A percentile compares a stretch with the other conserved stretches of the same genome.
Conservation (phyloP, 2,888 invertebrate genomes). For the Apoderus coryli region DNA sequence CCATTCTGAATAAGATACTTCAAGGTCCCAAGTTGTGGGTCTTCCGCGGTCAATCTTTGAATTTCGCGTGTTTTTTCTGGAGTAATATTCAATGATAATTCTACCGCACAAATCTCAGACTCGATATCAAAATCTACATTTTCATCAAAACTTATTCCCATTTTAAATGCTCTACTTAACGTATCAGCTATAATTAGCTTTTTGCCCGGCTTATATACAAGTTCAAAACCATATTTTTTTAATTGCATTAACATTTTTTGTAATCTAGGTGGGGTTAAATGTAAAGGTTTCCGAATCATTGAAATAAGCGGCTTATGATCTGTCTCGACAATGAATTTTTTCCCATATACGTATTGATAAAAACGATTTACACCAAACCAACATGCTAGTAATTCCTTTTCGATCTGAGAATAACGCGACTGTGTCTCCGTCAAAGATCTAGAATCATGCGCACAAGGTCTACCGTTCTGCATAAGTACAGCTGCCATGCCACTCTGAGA, state of each 20-base stretch:
- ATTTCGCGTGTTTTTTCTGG: slow-evolving; percentile 4
- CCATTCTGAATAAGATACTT: slow-evolving; percentile 6
- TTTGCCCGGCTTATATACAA: slow-evolving; percentile 15
- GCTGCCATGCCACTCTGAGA: slow-evolving; percentile 24
- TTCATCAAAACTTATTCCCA: slow-evolving; percentile 4
- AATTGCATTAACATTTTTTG: no score
- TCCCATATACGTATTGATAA: slow-evolving; percentile 2
- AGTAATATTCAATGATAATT: neutral
- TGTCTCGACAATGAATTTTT: slow-evolving; percentile 3
- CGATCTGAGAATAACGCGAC: slow-evolving; percentile 24
- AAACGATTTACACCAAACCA: slow-evolving; percentile 16
- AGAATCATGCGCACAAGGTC: slow-evolving; percentile 24
- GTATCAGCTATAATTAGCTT: slow-evolving; percentile 12
- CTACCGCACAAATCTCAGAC: slow-evolving; percentile 3
- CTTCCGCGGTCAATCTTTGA: slow-evolving; percentile 4
- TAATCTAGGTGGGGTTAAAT: neutral
- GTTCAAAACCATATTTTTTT: slow-evolving; percentile 14
- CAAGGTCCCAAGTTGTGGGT: slow-evolving; percentile 3
- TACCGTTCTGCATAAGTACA: slow-evolving; percentile 20
- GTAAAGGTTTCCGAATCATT: slow-evolving; percentile 1
- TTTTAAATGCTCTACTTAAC: slow-evolving; percentile 6
- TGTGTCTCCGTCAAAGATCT: slow-evolving; percentile 19
- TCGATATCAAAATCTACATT: slow-evolving; percentile 7
- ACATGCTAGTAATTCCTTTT: slow-evolving; percentile 27
- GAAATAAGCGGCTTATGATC: slow-evolving; percentile 1